A percentile compares a stretch with the other conserved stretches of the same genome.
Evolutionary conservation across 2,113 vertebrate genomes (phyloP).

Genomic region (Heterotis niloticus): DNA sequence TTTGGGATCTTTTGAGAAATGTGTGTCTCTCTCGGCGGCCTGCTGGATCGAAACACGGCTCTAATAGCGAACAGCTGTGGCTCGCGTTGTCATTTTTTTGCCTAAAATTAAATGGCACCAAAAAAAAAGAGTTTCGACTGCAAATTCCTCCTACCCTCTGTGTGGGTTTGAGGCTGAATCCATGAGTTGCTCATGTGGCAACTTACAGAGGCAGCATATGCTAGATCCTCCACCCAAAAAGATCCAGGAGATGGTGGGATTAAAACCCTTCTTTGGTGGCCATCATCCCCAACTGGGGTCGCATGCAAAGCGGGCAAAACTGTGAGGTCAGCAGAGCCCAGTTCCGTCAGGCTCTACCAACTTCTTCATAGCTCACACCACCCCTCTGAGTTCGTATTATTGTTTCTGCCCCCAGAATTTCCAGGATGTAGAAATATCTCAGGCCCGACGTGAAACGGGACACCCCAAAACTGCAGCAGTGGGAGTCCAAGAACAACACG

Average conservation of each 20-base stretch:
- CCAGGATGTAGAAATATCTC: slow-evolving; percentile 53
- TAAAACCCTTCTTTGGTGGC: background rate
- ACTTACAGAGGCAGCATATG: background rate
- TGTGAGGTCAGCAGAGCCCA: background rate
- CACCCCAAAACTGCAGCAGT: slow-evolving; percentile 46
- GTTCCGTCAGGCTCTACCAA: slow-evolving; percentile 3
- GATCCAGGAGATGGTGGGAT: background rate
- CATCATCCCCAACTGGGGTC: background rate
- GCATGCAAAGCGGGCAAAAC: background rate
- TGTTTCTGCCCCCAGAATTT: slow-evolving; percentile 48
- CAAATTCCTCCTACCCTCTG: slow-evolving; percentile 32
- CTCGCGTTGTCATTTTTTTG: slow-evolving; percentile 44
- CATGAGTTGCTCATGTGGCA: background rate
- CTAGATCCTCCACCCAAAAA: background rate
- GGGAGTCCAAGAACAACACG: slow-evolving; percentile 59
- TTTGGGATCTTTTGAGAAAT: slow-evolving; percentile 39
- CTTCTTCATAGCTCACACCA: slow-evolving; percentile 50
- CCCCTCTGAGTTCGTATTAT: slow-evolving; percentile 41
- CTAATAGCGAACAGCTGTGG: slow-evolving; percentile 61
- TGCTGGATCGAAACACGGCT: slow-evolving; percentile 30
- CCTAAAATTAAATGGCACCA: slow-evolving; percentile 44
- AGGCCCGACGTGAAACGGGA: slow-evolving; percentile 58
- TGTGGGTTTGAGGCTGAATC: slow-evolving; percentile 30
- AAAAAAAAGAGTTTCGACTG: slow-evolving; percentile 11
- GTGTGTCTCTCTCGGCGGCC: slow-evolving; percentile 42